Conservation (phyloP, 2,797 vertebrate species). For the Naso thynnoides region DNA sequence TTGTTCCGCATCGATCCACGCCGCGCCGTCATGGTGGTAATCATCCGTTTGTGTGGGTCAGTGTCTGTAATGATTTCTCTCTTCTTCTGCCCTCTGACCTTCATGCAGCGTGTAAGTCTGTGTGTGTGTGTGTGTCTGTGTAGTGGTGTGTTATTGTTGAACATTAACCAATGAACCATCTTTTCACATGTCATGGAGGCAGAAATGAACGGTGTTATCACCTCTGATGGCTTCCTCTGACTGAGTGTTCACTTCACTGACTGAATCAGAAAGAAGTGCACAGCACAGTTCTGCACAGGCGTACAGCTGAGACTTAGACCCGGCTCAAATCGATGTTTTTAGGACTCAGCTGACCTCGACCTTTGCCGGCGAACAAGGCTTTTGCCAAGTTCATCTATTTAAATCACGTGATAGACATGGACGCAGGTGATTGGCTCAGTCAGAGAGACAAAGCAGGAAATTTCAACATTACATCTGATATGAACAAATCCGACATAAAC, state of each 20-base stretch:
- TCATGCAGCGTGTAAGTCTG: conserved; percentile 62
- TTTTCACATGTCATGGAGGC: conserved; percentile 79
- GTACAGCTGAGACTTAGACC: too few species aligned
- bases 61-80: conserved; percentile 70
- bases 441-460: not conserved
- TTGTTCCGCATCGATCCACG: conserved; percentile 69
- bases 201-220: conserved; percentile 72
- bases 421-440: too few species aligned
- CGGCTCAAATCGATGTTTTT: too few species aligned
- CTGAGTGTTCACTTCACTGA: conserved; percentile 47
- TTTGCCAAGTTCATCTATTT: too few species aligned
- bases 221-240: conserved; percentile 50
- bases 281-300: too few species aligned
- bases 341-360: too few species aligned
- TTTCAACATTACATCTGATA: too few species aligned
- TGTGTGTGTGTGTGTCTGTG: conserved; percentile 14
- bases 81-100: conserved; percentile 76
- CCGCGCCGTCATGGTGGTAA: conserved; percentile 42
- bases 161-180: conserved; percentile 87
- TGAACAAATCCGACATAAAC: too few species aligned
- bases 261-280: too few species aligned
- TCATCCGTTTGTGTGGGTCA: conserved; percentile 76
- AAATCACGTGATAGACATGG: too few species aligned
- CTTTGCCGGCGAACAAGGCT: too few species aligned
- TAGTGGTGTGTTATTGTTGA: conserved; percentile 78